phyloP scores from a whole-genome alignment of 2,797 vertebrate species.

The Acropternis orthonyx region DNA sequence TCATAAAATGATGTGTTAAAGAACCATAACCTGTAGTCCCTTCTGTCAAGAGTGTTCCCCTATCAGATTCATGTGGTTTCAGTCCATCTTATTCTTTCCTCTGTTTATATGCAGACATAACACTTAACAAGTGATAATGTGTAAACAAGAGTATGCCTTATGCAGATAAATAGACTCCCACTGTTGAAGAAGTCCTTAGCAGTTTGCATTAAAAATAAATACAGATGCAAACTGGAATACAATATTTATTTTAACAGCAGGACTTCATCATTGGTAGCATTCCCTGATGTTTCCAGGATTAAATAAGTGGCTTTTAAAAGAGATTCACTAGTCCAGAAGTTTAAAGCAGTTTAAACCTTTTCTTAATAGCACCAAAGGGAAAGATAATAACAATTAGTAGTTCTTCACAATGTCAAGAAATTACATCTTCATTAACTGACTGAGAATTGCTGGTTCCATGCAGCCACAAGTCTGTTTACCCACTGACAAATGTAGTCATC shows the following conservation, averaged over 20 bases:
- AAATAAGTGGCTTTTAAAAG: slow-evolving; percentile 56
- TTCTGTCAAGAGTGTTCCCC: neutral
- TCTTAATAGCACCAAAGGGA: slow-evolving; percentile 16
- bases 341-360: slow-evolving; percentile 36
- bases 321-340: slow-evolving; percentile 56
- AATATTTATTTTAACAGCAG: slow-evolving; percentile 70
- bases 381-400: slow-evolving; percentile 26
- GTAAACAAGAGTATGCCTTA: slow-evolving; percentile 61
- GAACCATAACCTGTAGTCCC: neutral
- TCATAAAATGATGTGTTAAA: slow-evolving; percentile 42
- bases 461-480: slow-evolving; percentile 23
- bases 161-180: slow-evolving; percentile 66
- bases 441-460: neutral
- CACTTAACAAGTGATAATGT: slow-evolving; percentile 59
- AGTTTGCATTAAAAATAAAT: slow-evolving; percentile 66
- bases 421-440: slow-evolving; percentile 33
- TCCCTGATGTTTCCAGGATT: slow-evolving; percentile 56
- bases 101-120: slow-evolving; percentile 15
- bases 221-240: slow-evolving; percentile 49
- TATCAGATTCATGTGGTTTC: slow-evolving; percentile 18
- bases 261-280: slow-evolving; percentile 58
- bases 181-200: slow-evolving; percentile 48
- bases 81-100: slow-evolving; percentile 33
- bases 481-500: neutral
- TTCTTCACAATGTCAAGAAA: slow-evolving; percentile 45